phyloP scores from a whole-genome alignment of 2,113 vertebrate species.

The Podilymbus podiceps region DNA sequence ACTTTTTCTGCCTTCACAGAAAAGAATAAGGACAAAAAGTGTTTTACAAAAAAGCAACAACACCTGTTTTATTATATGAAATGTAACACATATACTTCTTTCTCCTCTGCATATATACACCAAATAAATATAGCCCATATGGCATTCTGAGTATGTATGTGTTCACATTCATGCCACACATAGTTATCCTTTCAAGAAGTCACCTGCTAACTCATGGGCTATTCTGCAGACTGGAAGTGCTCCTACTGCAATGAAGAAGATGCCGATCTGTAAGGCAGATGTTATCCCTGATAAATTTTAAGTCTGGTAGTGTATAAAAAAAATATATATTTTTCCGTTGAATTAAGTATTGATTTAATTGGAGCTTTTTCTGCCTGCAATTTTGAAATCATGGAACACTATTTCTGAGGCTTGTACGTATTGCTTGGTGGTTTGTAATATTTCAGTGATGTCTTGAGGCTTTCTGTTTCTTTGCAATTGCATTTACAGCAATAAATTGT shows the following conservation, averaged over 20 bases:
- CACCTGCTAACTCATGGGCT: slow-evolving; percentile 39
- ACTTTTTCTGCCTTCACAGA: slow-evolving; percentile 20
- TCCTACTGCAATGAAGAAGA: slow-evolving; percentile 6
- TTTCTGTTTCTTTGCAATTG: slow-evolving; percentile 45
- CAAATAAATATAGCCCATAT: slow-evolving; percentile 59
- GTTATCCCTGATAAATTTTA: not conserved
- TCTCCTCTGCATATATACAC: slow-evolving; percentile 21
- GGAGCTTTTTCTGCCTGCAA: slow-evolving; percentile 16
- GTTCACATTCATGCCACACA: slow-evolving; percentile 54
- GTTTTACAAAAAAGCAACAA: slow-evolving; percentile 37
- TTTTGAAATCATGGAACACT: slow-evolving; percentile 8
- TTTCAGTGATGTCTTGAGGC: slow-evolving; percentile 45
- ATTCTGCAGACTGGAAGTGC: not conserved
- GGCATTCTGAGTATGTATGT: slow-evolving; percentile 8
- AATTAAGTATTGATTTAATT: slow-evolving; percentile 53
- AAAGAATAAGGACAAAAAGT: not conserved
- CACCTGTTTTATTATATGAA: slow-evolving; percentile 56
- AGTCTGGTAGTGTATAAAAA: not conserved
- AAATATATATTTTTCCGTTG: not conserved
- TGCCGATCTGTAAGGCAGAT: slow-evolving; percentile 40
- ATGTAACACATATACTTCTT: slow-evolving; percentile 20
- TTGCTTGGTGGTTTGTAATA: slow-evolving; percentile 35
- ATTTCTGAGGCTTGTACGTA: slow-evolving; percentile 17
- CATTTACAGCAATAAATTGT: slow-evolving; percentile 46
- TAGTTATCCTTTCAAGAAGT: slow-evolving; percentile 53